These are phyloP conservation scores for Cyanoramphus novaezelandiae DNA, from an alignment of 2,113 vertebrate species.

Conservation along the genomic window DNA sequence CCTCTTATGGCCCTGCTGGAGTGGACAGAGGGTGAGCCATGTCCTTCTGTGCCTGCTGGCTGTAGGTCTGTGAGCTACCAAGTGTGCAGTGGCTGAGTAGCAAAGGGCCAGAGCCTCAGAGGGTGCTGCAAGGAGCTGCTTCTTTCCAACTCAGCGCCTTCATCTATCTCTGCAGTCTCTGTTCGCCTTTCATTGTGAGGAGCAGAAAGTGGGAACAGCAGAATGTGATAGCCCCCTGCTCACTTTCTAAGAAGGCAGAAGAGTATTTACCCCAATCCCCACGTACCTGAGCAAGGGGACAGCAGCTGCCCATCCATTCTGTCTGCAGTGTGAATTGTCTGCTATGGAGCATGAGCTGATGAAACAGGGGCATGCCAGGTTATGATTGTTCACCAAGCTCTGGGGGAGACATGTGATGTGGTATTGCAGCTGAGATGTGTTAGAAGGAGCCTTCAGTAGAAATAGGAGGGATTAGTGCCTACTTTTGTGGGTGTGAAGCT, in stretches of 20 bases:
- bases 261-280: not conserved
- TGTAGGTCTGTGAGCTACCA: not conserved
- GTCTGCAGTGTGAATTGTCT: not conserved
- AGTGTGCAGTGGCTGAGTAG: accelerated
- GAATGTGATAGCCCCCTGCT: not conserved
- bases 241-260: not conserved
- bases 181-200: not conserved
- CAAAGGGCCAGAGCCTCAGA: not conserved
- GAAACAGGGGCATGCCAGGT: not conserved
- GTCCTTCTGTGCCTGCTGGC: not conserved
- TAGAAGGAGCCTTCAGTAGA: not conserved
- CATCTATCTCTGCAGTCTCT: not conserved
- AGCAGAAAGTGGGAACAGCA: not conserved
- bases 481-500: not conserved
- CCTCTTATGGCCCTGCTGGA: not conserved
- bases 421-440: not conserved
- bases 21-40: not conserved
- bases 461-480: not conserved
- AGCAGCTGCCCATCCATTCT: not conserved
- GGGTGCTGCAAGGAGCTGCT: not conserved
- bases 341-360: not conserved
- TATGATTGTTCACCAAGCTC: not conserved
- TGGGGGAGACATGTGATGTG: not conserved
- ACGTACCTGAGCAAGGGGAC: not conserved
- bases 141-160: not conserved